A percentile compares a stretch with the other conserved stretches of the same genome.
Conservation (phyloP, 1,140 invertebrate species). For the Parapsyche elsis region DNA sequence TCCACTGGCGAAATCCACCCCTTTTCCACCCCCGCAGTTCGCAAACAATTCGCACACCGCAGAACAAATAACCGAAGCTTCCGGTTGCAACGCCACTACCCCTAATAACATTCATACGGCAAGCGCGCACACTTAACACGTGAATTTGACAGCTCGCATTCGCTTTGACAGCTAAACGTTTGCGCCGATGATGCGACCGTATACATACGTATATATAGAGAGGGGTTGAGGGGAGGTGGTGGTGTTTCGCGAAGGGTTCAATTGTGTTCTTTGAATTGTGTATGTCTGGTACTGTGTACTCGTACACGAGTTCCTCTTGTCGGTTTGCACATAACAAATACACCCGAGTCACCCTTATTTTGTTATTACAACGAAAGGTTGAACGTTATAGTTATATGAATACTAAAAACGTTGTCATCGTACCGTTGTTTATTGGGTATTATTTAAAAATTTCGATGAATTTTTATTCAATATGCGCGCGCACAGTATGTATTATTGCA, state of each 20-base stretch:
- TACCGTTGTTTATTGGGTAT: no score
- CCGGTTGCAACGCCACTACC: slow-evolving; percentile 47
- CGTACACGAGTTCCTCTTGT: background rate
- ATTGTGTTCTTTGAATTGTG: slow-evolving; percentile 47
- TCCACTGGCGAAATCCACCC: background rate
- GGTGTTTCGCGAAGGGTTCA: slow-evolving; percentile 16
- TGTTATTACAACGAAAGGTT: no score
- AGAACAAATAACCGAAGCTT: slow-evolving; percentile 54
- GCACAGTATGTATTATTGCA: no score
- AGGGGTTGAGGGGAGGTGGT: background rate
- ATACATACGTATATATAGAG: slow-evolving; percentile 28
- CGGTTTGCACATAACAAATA: slow-evolving; percentile 6
- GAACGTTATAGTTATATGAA: no score
- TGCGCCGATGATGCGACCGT: background rate
- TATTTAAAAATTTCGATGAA: no score
- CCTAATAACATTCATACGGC: slow-evolving; percentile 54
- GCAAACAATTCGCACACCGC: slow-evolving; percentile 51
- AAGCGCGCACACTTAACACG: slow-evolving; percentile 53
- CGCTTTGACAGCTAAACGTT: slow-evolving; percentile 54
- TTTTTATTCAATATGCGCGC: no score
- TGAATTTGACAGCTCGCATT: slow-evolving; percentile 55
- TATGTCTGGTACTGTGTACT: background rate
- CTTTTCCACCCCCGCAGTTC: background rate
- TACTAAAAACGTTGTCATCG: no score
- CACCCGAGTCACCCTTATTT: background rate